Evolutionary conservation across 2,797 vertebrate genomes (phyloP), one percentile per base, ranked within the genome.

Genomic region (Sphaeramia orbicularis): DNA sequence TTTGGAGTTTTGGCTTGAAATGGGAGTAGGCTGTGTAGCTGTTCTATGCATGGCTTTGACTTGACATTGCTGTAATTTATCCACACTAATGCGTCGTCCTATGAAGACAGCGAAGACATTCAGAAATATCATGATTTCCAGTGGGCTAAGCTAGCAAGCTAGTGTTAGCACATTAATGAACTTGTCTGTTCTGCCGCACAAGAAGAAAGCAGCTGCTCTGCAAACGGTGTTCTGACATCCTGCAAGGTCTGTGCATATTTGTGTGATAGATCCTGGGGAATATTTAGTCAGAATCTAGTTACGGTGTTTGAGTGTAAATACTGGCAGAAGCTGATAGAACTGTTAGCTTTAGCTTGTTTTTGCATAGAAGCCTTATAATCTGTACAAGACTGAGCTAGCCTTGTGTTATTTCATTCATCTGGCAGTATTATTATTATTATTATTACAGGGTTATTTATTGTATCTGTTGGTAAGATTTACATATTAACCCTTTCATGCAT

Each of bases 151-250:
- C 89, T 93, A 91, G 87, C 87, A 84, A 88, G 73, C 81, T 48
- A 4, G 74, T 78, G 24, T 88, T 87, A 90, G 88, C 83, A 82
- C 65, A 83, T 91, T 89, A 74, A 92, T 91, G 90, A 86, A 83
- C 86, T 71, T 54, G 76, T 74, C 72, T 80, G 42, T 50, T 68
- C 47, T 83, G 60, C 65, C 32, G 32, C 10, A 13, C 16, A 32
- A 84, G 76, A 76, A 74, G 75, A 72, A 78, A 85, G 49, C 55
- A 70, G 71, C 69, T 70, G 72, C 47, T 81, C 58, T 68, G 60
- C 58, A 16, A 8, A 59, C 72, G 32, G 64, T 52, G 21, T 54
- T 51, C 10, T 71, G 65, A 74, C 78, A 72, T 49, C 57, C 44
- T 58, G 19, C 52, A 83, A 83, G 77, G 90, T 87, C 66, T 83